A percentile compares a stretch with the other conserved stretches of the same genome.
Evolutionary conservation across 2,797 vertebrate genomes (phyloP).

Genomic region (Schizopygopsis pylzovi): DNA sequence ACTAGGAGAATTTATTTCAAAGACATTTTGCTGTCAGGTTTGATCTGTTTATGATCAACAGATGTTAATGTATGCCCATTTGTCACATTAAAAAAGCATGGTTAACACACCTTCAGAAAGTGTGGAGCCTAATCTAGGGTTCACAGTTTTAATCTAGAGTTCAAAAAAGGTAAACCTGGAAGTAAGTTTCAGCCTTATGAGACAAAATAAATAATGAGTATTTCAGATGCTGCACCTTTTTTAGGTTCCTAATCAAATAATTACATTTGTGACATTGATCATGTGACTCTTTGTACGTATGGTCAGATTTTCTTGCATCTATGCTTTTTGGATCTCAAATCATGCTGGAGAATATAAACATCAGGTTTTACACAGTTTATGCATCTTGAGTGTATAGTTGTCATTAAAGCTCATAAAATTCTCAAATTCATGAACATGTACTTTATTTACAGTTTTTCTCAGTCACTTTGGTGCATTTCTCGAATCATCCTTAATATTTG

Average conservation of each 20-base stretch:
- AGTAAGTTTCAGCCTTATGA: background rate
- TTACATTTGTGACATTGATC: background rate
- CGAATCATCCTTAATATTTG: too few species aligned
- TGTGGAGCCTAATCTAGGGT: background rate
- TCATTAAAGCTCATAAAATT: background rate
- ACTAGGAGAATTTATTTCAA: too few species aligned
- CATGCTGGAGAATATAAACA: too few species aligned
- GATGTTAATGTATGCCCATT: background rate
- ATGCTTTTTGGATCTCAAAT: background rate
- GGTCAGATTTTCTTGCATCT: background rate
- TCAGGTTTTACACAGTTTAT: too few species aligned
- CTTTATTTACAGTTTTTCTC: background rate
- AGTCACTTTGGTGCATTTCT: too few species aligned
- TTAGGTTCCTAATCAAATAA: background rate
- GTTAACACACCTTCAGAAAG: background rate
- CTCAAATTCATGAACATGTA: background rate
- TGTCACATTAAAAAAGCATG: background rate
- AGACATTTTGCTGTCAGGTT: too few species aligned
- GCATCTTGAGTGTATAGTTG: too few species aligned
- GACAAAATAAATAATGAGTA: background rate
- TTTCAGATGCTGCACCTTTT: background rate
- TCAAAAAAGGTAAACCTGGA: background rate
- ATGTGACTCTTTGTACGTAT: background rate
- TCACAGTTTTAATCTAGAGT: background rate
- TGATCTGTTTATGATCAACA: too few species aligned